Base-by-base conservation (phyloP, 2,888 invertebrate genomes). In the Cremastobaeus sp. region DNA sequence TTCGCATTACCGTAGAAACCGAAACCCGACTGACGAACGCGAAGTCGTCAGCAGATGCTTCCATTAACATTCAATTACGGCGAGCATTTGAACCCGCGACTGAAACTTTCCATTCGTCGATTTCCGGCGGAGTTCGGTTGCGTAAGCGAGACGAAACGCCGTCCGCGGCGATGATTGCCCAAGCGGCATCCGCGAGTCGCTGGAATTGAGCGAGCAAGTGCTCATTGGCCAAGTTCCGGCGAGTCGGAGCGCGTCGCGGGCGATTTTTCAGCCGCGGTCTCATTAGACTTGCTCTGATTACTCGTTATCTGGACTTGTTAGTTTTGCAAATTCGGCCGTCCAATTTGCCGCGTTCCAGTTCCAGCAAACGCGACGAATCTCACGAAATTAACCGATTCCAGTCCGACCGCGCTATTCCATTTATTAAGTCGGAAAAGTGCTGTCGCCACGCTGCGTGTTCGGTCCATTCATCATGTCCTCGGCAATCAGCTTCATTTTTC, bases 91-190 rank as follows among this genome's bases (percentile, higher is more conserved):
- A 68, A 57, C 50, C 45, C 59, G 43, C 37, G 20, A 45, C 59
- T 32, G 30, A 59, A 59, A 60, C 59, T 68, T 68, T 35, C 59
- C 68, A 60, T 52, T 25, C 37, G 30, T 32, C 45, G 59, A 60
- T 60, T 68, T 68, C 68, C 68, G 68, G 41, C 52, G 52, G 52
- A 32, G 48, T 21, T 21, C 18, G 52, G 43, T 68, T 68, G 59
- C 57, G 59, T 59, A 68, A 59, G 52, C 59, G 28, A 34, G 39
- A 59, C 59, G 45, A 57, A 57, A 48, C 35, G 30, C 34, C 12
- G 32, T 3, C 12, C 2, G 3, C 18, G 39, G n/a, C 20, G 32
- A 50, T 52, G 50, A 62, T 60, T 48, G 34, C n/a, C 12, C 12
- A 54, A 45, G 54, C 54, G n/a, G 18, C 37, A 59, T 37, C 37